Conservation (phyloP, 2,113 vertebrate species). For the Colinus virginianus region DNA sequence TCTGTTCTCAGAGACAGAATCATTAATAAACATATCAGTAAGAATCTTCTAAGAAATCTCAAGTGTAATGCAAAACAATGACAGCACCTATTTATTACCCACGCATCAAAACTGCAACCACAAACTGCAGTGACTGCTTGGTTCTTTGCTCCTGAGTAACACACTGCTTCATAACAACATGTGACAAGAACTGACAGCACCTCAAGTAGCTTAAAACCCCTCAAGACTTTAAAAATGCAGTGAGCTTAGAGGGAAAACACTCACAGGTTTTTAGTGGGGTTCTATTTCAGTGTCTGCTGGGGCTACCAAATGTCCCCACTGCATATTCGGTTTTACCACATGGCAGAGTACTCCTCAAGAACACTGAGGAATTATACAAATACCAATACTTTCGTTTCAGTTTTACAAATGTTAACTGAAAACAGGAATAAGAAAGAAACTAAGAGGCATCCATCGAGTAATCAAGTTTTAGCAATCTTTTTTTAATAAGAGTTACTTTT, state of each 20-base stretch:
- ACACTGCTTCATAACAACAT: neutral
- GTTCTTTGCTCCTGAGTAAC: neutral
- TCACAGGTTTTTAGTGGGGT: neutral
- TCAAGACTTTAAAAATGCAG: neutral
- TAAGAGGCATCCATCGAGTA: neutral
- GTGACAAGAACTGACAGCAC: neutral
- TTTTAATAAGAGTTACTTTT: neutral
- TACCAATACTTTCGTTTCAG: neutral
- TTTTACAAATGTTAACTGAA: neutral
- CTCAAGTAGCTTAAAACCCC: neutral
- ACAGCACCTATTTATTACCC: neutral
- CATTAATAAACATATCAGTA: neutral
- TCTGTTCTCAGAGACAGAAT: neutral
- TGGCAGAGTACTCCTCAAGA: neutral
- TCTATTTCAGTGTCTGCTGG: no score
- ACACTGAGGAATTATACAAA: neutral
- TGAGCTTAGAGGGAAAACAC: neutral
- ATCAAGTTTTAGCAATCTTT: neutral
- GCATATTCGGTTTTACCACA: neutral
- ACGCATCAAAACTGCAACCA: neutral
- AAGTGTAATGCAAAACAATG: neutral
- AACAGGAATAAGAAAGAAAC: neutral
- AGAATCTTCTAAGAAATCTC: neutral
- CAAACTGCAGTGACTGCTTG: neutral
- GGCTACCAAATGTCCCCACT: no score